phyloP scores from a whole-genome alignment of 2,113 vertebrate genomes.

The Conger conger region DNA sequence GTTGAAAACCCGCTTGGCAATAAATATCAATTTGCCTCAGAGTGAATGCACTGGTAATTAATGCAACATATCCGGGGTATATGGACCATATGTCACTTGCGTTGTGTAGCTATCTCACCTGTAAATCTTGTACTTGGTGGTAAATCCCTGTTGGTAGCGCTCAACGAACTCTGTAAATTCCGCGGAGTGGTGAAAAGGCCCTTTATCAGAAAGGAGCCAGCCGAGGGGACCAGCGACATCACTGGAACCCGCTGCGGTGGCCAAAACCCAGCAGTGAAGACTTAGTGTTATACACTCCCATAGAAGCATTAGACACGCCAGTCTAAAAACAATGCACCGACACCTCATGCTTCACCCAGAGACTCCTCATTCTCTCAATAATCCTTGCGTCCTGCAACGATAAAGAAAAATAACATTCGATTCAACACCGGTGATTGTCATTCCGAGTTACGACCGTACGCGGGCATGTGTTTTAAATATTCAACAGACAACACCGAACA shows the following conservation, averaged over 20 bases:
- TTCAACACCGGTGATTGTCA: neutral
- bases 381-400: conserved; percentile 43
- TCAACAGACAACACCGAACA: neutral
- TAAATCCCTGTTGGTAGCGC: conserved; percentile 73
- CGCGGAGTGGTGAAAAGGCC: conserved; percentile 73
- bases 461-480: no score
- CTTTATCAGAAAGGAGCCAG: conserved; percentile 78
- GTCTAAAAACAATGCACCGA: conserved; percentile 88
- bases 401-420: conserved; percentile 15
- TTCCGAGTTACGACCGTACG: neutral
- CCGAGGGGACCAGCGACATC: conserved; percentile 62
- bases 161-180: conserved; percentile 77
- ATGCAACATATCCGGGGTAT: neutral
- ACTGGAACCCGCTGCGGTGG: conserved; percentile 74
- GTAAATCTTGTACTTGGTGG: conserved; percentile 80
- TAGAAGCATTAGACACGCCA: conserved; percentile 87
- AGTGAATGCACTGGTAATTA: neutral
- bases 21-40: neutral
- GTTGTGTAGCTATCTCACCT: conserved; percentile 57
- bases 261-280: conserved; percentile 85
- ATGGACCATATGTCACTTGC: neutral
- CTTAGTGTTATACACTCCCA: conserved; percentile 90
- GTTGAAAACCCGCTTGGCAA: neutral
- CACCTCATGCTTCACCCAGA: conserved; percentile 92
- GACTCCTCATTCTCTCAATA: conserved; percentile 85